A percentile compares a stretch with the other conserved stretches of the same genome.
These are phyloP conservation scores for Leuciscus waleckii DNA, from an alignment of 2,797 vertebrate genomes.

Conservation along the genomic window DNA sequence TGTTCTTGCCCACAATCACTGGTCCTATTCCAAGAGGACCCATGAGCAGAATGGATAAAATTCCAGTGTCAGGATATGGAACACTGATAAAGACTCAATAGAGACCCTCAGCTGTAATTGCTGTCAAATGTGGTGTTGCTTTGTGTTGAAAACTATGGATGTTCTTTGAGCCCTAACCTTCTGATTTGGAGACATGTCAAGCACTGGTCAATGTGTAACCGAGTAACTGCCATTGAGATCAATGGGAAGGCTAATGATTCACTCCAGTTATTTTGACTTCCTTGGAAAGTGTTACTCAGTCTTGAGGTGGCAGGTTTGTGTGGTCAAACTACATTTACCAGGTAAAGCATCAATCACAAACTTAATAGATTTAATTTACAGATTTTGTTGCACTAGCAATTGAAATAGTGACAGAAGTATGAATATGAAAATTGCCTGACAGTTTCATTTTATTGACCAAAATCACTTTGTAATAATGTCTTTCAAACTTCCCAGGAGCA, in stretches of 20 bases:
- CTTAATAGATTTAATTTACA: neutral
- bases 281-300: neutral
- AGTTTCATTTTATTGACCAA: neutral
- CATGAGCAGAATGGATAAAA: constrained; percentile 11
- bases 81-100: constrained; percentile 29
- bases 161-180: neutral
- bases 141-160: neutral
- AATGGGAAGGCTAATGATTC: neutral
- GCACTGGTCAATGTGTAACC: neutral
- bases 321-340: neutral
- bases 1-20: constrained; percentile 19
- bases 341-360: neutral
- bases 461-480: neutral
- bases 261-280: neutral
- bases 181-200: neutral
- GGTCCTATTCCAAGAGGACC: neutral
- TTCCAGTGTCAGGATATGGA: neutral
- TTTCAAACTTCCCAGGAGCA: neutral
- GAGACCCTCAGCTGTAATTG: constrained; percentile 13
- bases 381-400: neutral
- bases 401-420: neutral
- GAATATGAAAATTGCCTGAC: neutral
- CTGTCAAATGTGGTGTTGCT: constrained; percentile 1
- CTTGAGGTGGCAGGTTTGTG: neutral
- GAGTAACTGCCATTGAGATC: neutral